These are phyloP conservation scores for Amphiduros pacificus DNA, from an alignment of 2,888 invertebrate genomes.

Conservation along the genomic window DNA sequence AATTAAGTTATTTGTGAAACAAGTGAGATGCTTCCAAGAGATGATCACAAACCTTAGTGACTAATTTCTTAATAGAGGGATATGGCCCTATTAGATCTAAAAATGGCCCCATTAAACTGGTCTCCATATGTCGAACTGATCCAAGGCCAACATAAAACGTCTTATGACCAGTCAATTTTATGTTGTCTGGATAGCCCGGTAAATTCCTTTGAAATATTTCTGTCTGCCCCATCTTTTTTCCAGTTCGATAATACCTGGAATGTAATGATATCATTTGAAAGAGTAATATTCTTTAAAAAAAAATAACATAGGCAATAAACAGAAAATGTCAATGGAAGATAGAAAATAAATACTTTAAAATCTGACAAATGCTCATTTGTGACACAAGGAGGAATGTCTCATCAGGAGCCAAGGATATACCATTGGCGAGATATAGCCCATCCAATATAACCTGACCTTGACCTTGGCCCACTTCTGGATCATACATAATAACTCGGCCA, in stretches of 20 bases:
- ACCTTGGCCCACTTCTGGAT: slow-evolving; percentile 33
- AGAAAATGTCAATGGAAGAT: background rate
- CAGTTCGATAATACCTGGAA: slow-evolving; percentile 39
- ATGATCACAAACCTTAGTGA: slow-evolving; percentile 38
- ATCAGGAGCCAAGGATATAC: slow-evolving; percentile 37
- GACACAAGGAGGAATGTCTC: slow-evolving; percentile 36
- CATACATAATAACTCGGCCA: slow-evolving; percentile 38
- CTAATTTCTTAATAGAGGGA: slow-evolving; percentile 39
- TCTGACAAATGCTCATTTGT: slow-evolving; percentile 40
- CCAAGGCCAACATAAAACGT: slow-evolving; percentile 43
- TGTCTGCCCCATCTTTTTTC: slow-evolving; percentile 35
- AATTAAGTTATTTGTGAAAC: background rate
- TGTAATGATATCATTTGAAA: background rate
- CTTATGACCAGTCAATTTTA: slow-evolving; percentile 35
- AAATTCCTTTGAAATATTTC: slow-evolving; percentile 41
- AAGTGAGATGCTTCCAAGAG: background rate
- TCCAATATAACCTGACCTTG: slow-evolving; percentile 31
- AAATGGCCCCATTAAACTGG: slow-evolving; percentile 41
- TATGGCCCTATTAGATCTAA: slow-evolving; percentile 43
- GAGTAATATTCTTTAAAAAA: background rate
- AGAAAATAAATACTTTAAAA: slow-evolving; percentile 33
- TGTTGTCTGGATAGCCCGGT: slow-evolving; percentile 50
- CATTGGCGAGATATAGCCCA: slow-evolving; percentile 44
- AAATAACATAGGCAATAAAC: background rate
- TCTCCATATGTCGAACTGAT: slow-evolving; percentile 37